These are phyloP conservation scores for Elephantulus edwardii DNA, from an alignment of 2,113 vertebrate genomes.

Conservation along the genomic window DNA sequence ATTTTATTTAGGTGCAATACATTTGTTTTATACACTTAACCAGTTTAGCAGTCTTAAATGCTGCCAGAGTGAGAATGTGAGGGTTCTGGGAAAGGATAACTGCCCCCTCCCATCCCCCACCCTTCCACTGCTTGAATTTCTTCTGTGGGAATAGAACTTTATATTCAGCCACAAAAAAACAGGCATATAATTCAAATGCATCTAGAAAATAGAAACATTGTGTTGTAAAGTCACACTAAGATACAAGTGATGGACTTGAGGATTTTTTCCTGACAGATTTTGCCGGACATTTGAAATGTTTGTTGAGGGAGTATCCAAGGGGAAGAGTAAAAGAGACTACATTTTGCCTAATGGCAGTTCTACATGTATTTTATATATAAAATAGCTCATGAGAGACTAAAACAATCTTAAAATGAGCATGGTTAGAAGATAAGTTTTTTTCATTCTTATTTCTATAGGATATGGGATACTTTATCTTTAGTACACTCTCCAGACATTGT, in stretches of 20 bases:
- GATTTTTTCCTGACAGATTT: neutral
- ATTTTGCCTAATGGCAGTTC: neutral
- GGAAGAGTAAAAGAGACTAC: neutral
- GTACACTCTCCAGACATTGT: neutral
- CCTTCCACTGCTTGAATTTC: neutral
- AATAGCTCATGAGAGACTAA: neutral
- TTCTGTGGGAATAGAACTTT: neutral
- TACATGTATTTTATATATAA: neutral
- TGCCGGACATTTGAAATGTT: constrained; percentile 1
- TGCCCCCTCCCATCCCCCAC: neutral
- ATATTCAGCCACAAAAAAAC: neutral
- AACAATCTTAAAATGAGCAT: neutral
- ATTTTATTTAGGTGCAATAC: neutral
- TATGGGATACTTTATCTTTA: too few relatives aligned
- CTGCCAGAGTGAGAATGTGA: neutral
- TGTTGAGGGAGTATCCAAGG: neutral
- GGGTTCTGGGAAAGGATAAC: neutral
- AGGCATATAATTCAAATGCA: neutral
- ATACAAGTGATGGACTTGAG: neutral
- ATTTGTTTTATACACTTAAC: too few relatives aligned
- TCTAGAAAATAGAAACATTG: neutral
- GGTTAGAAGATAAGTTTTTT: constrained; percentile 6
- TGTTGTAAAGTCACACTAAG: neutral
- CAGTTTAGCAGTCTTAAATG: neutral
- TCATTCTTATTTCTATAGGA: neutral